Evolutionary conservation across 2,888 invertebrate genomes (phyloP).

Genomic region (Azorinus chamasolen): DNA sequence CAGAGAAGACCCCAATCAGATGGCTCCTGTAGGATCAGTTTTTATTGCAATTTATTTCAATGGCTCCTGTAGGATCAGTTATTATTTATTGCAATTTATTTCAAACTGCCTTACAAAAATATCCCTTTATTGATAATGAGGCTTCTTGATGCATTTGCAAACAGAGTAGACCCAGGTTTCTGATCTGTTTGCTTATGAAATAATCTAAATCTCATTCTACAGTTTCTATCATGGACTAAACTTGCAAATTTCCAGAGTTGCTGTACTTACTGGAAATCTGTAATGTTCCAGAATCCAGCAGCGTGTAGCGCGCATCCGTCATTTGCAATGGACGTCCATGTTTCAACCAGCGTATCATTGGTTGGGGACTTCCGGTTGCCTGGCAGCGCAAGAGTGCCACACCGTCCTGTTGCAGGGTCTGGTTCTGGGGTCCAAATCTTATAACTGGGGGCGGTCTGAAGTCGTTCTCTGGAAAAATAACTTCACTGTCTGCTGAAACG

Average conservation of each 20-base stretch:
- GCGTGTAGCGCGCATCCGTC: slow-evolving; percentile 88
- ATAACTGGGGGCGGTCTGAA: slow-evolving; percentile 92
- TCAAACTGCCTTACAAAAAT: too few species aligned
- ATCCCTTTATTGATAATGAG: too few species aligned
- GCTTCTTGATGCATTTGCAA: too few species aligned
- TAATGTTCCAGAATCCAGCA: slow-evolving; percentile 91
- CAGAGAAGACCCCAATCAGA: too few species aligned
- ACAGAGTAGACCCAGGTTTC: too few species aligned
- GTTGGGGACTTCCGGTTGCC: slow-evolving; percentile 90
- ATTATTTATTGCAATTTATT: too few species aligned
- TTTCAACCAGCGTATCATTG: slow-evolving; percentile 92
- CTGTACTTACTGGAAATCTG: slow-evolving; percentile 89
- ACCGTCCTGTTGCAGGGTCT: slow-evolving; percentile 93
- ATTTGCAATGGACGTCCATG: slow-evolving; percentile 87
- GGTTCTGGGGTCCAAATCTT: slow-evolving; percentile 94
- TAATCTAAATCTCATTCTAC: too few species aligned
- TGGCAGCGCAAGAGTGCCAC: slow-evolving; percentile 93
- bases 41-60: too few species aligned
- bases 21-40: too few species aligned
- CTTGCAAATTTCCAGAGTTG: too few species aligned
- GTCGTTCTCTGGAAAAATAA: slow-evolving; percentile 80
- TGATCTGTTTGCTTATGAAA: too few species aligned
- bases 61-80: too few species aligned
- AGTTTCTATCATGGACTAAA: background rate
- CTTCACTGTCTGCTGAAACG: slow-evolving; percentile 55